Percentiles rank a stretch among this genome's conserved stretches.
phyloP scores from a whole-genome alignment of 2,888 invertebrate species.

The Cheiracanthium punctorium region DNA sequence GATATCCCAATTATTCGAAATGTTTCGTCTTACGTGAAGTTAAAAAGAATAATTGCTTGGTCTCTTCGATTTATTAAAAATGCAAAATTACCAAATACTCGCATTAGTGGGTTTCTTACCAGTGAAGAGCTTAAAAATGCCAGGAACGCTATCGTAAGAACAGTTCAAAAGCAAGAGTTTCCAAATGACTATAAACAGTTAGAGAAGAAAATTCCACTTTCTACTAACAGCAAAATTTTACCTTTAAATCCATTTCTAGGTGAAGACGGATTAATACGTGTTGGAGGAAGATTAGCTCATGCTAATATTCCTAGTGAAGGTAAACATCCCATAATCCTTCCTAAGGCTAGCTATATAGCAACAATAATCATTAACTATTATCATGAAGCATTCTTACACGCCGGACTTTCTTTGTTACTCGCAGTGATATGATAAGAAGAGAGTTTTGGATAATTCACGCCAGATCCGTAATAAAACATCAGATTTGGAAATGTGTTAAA shows the following conservation, averaged over 20 bases:
- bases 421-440: not conserved
- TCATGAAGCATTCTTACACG: conserved; percentile 2
- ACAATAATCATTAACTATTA: not conserved
- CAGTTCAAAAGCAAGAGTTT: no score
- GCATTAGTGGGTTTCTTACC: not conserved
- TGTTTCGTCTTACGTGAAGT: not conserved
- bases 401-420: not conserved
- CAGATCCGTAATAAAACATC: not conserved
- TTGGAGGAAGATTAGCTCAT: not conserved
- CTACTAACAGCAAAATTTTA: not conserved
- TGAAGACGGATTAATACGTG: not conserved
- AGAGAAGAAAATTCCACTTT: no score
- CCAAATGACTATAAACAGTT: no score
- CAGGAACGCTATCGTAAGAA: no score
- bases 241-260: not conserved
- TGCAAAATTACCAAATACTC: not conserved
- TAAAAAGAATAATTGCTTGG: not conserved
- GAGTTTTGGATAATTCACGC: conserved; percentile 2
- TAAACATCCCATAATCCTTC: not conserved
- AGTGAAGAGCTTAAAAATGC: not conserved
- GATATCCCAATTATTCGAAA: not conserved
- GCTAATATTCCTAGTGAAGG: not conserved
- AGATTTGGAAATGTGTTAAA: not conserved
- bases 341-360: not conserved
- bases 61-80: not conserved